Evolutionary conservation across 2,113 vertebrate genomes (phyloP).

Genomic region (Crocuta crocuta): DNA sequence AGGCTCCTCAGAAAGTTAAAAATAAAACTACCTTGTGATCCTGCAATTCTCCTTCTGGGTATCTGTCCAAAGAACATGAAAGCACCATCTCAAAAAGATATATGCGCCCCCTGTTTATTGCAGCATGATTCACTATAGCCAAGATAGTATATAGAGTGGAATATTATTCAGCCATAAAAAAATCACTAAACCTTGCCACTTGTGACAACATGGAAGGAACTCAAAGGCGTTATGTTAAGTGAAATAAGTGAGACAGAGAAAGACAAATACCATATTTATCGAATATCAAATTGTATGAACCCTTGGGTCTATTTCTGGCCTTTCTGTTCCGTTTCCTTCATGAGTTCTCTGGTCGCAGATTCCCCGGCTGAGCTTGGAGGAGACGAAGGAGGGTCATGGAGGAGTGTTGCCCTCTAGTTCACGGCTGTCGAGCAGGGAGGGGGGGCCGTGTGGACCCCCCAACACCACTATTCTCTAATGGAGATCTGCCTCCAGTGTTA

Average conservation of each 20-base stretch:
- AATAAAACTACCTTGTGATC: background rate
- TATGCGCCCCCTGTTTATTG: background rate
- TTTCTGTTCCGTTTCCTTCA: background rate
- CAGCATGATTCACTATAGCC: background rate
- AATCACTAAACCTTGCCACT: background rate
- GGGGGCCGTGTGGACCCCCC: too few relatives aligned
- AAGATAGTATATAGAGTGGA: background rate
- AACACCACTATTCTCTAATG: background rate
- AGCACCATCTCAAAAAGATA: background rate
- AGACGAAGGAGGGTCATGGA: background rate
- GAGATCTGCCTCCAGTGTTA: too few relatives aligned
- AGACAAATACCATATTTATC: background rate
- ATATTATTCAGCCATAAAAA: background rate
- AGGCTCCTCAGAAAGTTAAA: background rate
- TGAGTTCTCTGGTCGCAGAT: background rate
- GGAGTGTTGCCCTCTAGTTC: background rate
- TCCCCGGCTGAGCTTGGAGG: background rate
- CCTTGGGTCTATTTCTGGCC: background rate
- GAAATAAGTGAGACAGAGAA: background rate
- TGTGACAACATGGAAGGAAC: background rate
- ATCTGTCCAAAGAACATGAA: background rate
- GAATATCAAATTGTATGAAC: background rate
- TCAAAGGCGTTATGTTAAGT: background rate
- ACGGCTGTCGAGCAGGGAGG: background rate
- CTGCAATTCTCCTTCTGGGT: background rate